Evolutionary conservation across 2,113 vertebrate species (phyloP).

Genomic region (Nothoprocta perdicaria): DNA sequence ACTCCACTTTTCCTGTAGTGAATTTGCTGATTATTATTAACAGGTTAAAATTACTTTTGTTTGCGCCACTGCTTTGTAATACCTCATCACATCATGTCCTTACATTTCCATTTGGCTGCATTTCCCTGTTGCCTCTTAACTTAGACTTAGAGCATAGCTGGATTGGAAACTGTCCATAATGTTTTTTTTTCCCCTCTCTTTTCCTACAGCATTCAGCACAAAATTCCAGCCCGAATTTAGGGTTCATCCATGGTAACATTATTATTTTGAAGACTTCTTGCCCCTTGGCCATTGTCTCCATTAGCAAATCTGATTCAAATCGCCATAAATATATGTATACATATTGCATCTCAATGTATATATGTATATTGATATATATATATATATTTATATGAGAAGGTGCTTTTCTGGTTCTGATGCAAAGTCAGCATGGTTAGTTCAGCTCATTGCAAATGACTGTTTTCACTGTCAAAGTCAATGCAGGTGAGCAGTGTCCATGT

Average conservation of each 20-base stretch:
- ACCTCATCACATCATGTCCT: rapidly evolving
- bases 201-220: background rate
- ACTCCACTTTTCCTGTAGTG: background rate
- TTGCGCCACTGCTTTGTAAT: rapidly evolving
- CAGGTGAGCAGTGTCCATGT: background rate
- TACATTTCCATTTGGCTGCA: background rate
- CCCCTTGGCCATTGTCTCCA: background rate
- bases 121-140: background rate
- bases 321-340: too few species aligned
- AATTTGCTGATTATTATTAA: background rate
- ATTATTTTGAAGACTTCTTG: background rate
- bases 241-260: background rate
- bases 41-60: background rate
- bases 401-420: background rate
- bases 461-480: background rate
- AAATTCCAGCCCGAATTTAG: background rate
- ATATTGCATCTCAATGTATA: too few species aligned
- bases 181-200: background rate
- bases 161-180: background rate
- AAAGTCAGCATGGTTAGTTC: background rate
- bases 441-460: background rate
- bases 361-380: too few species aligned
- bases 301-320: background rate
- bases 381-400: background rate
- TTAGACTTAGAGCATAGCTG: background rate